Evolutionary conservation across 2,113 vertebrate genomes (phyloP).

Genomic region (Macroglossus sobrinus): DNA sequence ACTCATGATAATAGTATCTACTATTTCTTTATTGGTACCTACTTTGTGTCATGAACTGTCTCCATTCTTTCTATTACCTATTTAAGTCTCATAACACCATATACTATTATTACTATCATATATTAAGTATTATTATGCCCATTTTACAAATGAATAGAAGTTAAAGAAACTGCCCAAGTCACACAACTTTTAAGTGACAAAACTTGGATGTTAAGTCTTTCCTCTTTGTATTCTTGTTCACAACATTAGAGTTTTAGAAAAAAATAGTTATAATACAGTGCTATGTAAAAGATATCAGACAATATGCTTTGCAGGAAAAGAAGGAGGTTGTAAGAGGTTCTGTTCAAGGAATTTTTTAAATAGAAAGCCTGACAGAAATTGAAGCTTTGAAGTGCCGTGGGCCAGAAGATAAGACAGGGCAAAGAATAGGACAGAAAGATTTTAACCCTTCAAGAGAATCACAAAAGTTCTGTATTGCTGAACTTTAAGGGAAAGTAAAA

Average conservation of each 20-base stretch:
- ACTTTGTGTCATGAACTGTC: background rate
- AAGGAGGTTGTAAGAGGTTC: background rate
- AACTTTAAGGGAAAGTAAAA: slow-evolving; percentile 34
- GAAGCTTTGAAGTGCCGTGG: slow-evolving; percentile 35
- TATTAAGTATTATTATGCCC: background rate
- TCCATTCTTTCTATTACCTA: background rate
- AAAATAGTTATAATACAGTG: background rate
- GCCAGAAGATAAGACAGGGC: background rate
- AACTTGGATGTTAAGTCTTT: background rate
- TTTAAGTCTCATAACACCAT: background rate
- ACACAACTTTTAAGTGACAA: background rate
- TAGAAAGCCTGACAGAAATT: background rate
- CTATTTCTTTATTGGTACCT: background rate
- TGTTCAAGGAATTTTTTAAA: slow-evolving; percentile 53
- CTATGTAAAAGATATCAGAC: background rate
- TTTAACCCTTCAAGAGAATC: background rate
- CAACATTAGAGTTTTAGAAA: background rate
- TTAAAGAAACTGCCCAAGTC: background rate
- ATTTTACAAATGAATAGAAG: background rate
- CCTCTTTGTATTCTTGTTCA: background rate
- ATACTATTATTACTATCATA: background rate
- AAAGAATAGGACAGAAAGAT: background rate
- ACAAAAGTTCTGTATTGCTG: background rate
- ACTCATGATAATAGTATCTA: background rate
- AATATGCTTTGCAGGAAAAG: background rate